Percentiles rank a stretch among this genome's conserved stretches.
Conservation (phyloP, 2,113 vertebrate genomes). For the Mesocricetus auratus region DNA sequence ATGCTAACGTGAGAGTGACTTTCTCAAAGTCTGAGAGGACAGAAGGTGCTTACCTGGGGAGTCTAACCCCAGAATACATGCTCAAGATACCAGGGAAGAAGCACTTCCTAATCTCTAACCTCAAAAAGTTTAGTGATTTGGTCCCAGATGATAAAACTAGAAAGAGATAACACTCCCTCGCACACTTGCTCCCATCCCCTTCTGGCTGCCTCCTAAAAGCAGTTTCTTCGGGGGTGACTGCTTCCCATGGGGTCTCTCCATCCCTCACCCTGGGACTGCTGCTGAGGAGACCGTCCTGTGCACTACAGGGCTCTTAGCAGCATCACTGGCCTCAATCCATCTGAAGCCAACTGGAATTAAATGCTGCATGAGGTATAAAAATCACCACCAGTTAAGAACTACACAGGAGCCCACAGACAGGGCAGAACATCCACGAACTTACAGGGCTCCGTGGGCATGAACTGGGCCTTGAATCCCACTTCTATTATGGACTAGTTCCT, state of each 20-base stretch:
- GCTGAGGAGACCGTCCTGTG: rapidly evolving
- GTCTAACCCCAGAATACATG: neutral
- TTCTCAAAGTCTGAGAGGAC: neutral
- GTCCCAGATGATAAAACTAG: neutral
- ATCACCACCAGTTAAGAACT: neutral
- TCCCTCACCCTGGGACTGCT: neutral
- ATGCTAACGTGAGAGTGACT: neutral
- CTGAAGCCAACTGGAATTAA: neutral
- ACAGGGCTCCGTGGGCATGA: neutral
- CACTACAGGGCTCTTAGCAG: neutral
- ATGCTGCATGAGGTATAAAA: neutral
- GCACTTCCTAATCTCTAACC: neutral
- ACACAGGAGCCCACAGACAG: too few relatives aligned
- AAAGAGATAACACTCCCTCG: neutral
- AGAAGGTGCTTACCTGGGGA: neutral
- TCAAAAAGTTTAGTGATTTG: neutral
- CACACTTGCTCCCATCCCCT: neutral
- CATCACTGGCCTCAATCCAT: neutral
- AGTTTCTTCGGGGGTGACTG: neutral
- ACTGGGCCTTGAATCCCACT: neutral
- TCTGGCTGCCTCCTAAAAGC: neutral
- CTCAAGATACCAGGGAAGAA: neutral
- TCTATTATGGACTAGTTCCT: neutral
- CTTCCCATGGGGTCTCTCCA: neutral
- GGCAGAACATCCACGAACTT: neutral